A percentile compares a stretch with the other conserved stretches of the same genome.
phyloP scores from a whole-genome alignment of 2,113 vertebrate genomes.

The Bagarius yarrelli region DNA sequence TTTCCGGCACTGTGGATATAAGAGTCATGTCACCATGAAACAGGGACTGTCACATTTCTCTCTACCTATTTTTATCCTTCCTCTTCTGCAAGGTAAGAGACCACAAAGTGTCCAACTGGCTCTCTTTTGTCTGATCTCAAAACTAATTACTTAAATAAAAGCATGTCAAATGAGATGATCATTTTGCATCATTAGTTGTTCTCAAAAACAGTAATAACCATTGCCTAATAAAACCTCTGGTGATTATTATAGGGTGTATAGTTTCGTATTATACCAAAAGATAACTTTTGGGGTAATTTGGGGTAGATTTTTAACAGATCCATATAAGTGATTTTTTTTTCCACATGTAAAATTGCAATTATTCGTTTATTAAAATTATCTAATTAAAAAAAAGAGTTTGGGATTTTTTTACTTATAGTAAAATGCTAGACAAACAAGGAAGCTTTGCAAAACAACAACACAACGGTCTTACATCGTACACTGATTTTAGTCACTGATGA shows the following conservation, averaged over 20 bases:
- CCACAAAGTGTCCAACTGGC: neutral
- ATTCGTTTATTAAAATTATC: neutral
- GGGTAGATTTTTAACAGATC: too few species aligned
- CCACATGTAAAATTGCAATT: neutral
- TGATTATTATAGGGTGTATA: neutral
- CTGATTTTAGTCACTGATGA: neutral
- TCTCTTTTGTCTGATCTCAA: neutral
- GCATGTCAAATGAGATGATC: neutral
- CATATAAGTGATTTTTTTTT: neutral
- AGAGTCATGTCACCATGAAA: conserved; percentile 55
- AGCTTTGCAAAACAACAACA: neutral
- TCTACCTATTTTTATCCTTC: conserved; percentile 35
- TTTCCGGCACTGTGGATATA: conserved; percentile 20
- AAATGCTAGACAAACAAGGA: neutral
- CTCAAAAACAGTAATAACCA: neutral
- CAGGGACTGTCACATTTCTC: conserved; percentile 38
- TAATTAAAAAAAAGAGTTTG: neutral
- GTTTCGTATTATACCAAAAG: neutral
- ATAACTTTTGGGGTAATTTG: too few species aligned
- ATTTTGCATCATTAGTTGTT: neutral
- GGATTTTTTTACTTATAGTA: neutral
- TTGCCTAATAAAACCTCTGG: neutral
- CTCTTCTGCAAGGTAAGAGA: conserved; percentile 54
- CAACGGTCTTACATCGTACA: neutral
- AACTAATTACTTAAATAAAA: neutral